phyloP scores from a whole-genome alignment of 2,113 vertebrate species.

The Jacana jacana region DNA sequence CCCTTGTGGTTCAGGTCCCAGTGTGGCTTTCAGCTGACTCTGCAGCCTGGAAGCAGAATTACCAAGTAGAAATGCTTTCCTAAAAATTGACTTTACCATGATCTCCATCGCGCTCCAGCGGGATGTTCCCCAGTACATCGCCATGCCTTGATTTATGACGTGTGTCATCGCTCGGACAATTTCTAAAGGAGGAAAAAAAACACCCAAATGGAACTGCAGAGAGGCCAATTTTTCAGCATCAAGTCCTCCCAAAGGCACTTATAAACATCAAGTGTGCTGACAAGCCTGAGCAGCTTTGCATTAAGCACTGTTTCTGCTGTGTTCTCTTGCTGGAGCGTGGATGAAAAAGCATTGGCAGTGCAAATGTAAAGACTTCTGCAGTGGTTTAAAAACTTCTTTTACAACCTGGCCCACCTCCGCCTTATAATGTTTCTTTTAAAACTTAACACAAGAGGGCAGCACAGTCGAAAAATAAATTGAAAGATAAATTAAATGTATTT shows the following conservation, averaged over 20 bases:
- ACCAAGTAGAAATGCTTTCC: rapidly evolving
- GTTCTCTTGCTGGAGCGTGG: rapidly evolving
- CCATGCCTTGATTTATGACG: constrained; percentile 97
- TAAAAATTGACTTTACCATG: constrained; percentile 78
- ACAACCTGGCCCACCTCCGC: rapidly evolving
- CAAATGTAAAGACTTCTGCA: rapidly evolving
- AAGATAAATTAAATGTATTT: not conserved
- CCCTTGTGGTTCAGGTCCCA: not conserved
- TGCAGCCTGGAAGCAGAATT: not conserved
- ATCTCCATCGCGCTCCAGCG: constrained; percentile 99
- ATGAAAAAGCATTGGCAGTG: not conserved
- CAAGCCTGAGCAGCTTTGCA: not conserved
- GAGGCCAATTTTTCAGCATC: not conserved
- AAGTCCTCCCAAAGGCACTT: not conserved
- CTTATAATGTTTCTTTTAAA: not conserved
- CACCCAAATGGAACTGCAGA: not conserved
- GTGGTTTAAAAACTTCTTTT: not conserved
- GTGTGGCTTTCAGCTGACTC: not conserved
- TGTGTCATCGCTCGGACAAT: constrained; percentile 97
- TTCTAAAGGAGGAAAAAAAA: constrained; percentile 64
- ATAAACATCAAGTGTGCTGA: rapidly evolving
- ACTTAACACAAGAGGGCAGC: constrained; percentile 68
- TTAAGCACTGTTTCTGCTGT: rapidly evolving
- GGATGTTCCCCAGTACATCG: constrained; percentile 98
- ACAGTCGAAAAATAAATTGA: constrained; percentile 1